These are phyloP conservation scores for Rhipidura dahli DNA, from an alignment of 2,113 vertebrate genomes.

Conservation along the genomic window DNA sequence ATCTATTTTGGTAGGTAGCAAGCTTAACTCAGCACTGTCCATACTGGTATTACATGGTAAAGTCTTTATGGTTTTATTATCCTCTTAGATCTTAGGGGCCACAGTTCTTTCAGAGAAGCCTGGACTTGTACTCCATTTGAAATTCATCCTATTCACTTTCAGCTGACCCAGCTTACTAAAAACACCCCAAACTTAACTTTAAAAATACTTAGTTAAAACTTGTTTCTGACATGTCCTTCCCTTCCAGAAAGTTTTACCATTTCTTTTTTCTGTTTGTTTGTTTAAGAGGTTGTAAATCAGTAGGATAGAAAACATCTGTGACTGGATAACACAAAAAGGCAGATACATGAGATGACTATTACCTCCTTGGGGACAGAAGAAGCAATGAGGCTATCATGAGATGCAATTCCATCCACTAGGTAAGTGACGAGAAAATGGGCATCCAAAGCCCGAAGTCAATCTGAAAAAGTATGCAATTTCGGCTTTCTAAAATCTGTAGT, in stretches of 20 bases:
- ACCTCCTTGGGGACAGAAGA: background rate
- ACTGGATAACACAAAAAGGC: background rate
- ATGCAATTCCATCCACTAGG: background rate
- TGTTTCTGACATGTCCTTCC: background rate
- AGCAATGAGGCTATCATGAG: background rate
- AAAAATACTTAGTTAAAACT: background rate
- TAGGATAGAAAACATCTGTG: background rate
- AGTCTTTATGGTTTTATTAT: background rate
- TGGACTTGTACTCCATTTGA: background rate
- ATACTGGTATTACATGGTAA: background rate
- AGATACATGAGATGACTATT: background rate
- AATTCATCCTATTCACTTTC: background rate
- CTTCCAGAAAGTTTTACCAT: background rate
- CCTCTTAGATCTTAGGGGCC: background rate
- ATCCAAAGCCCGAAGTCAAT: background rate
- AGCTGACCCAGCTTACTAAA: background rate
- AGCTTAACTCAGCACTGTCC: background rate
- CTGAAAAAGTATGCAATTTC: background rate
- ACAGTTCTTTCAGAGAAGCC: background rate
- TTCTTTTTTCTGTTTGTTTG: background rate
- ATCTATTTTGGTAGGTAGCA: background rate
- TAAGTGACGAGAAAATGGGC: background rate
- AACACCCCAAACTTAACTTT: fast-evolving
- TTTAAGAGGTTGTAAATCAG: background rate
- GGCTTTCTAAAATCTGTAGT: background rate